A percentile compares a stretch with the other conserved stretches of the same genome.
These are phyloP conservation scores for Cheilosia scutellata DNA, from an alignment of 2,888 invertebrate species.

Conservation along the genomic window DNA sequence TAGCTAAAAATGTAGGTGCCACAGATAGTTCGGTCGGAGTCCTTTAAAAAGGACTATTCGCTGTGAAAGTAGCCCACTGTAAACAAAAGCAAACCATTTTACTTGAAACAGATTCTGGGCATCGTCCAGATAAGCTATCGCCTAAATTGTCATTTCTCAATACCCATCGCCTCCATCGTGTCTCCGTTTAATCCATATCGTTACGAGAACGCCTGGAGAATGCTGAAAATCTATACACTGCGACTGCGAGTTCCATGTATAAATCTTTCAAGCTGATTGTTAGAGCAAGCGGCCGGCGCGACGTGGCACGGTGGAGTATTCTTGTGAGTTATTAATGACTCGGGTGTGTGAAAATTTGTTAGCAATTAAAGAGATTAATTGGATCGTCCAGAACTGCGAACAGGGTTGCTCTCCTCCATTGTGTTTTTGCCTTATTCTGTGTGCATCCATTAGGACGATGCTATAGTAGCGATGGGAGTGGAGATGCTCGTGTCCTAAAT, in stretches of 20 bases:
- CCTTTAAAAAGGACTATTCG: not conserved
- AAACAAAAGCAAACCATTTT: constrained; percentile 7
- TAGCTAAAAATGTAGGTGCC: not conserved
- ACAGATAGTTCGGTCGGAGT: not conserved
- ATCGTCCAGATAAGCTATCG: constrained; percentile 63
- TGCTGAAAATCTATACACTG: not conserved
- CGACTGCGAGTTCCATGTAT: constrained; percentile 28
- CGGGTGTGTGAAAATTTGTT: constrained; percentile 78
- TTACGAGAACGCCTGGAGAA: constrained; percentile 12
- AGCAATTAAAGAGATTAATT: constrained; percentile 79
- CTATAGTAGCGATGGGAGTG: constrained; percentile 3
- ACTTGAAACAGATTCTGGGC: constrained; percentile 1
- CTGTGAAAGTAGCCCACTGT: not conserved
- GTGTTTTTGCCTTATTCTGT: constrained; percentile 59
- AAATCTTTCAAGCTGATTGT: constrained; percentile 70
- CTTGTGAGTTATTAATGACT: constrained; percentile 76
- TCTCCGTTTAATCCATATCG: constrained; percentile 20
- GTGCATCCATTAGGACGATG: constrained; percentile 64
- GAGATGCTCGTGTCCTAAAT: constrained; percentile 71
- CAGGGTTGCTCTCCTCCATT: constrained; percentile 72
- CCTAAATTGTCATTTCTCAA: constrained; percentile 56
- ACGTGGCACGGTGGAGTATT: constrained; percentile 25
- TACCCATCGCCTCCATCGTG: constrained; percentile 33
- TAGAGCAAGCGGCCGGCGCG: constrained; percentile 17
- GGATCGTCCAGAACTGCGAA: constrained; percentile 75